Base-by-base conservation (phyloP, 2,888 invertebrate genomes). In the Nymphalis c-album region DNA sequence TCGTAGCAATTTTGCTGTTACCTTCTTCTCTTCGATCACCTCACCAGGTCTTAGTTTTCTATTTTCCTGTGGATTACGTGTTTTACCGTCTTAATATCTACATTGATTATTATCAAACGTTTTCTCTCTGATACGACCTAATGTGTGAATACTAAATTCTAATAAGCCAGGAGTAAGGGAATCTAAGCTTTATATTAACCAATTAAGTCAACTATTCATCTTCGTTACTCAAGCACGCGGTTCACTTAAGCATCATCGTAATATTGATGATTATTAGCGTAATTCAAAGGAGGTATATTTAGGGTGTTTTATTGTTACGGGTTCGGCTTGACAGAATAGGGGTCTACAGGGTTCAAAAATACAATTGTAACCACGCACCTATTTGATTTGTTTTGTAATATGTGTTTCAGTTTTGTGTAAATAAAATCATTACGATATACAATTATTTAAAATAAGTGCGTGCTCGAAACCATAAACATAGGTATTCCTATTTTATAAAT, bases 11-110 rank as follows among this genome's bases (percentile, higher is more conserved):
- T 79, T 85, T 82, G 80, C 83, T 87, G 86, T 96, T 96, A 98
- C 97, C 97, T 97, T 97, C 94, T 96, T 97, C 88, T 97, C 97
- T 93, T 97, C 97, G 93, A 97, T 93, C 93, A 97, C 96, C 95
- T 98, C 97, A 92, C 97, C 97, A 80, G 97, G 97, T 87, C 97
- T 97, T 93, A 97, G 96, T 95, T 97, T 96, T 93, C 96, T 96
- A 95, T 96, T 94, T 91, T 96, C 96, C 96, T 93, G 93, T 91
- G 91, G 86, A 92, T 92, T 91, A 88, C 81, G 88, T 85, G 88
- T 91, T 90, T 85, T 83, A 89, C 88, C 81, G 80, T 88, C 88
- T 90, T 90, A 91, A 85, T 90, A 89, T 85, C 80, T 82, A 84
- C 84, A 84, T 82, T 85, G 76, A 79, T 78, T 77, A 76, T 78